Percentiles rank a stretch among this genome's conserved stretches.
These are phyloP conservation scores for Bufo bufo DNA, from an alignment of 2,113 vertebrate genomes.

Conservation along the genomic window DNA sequence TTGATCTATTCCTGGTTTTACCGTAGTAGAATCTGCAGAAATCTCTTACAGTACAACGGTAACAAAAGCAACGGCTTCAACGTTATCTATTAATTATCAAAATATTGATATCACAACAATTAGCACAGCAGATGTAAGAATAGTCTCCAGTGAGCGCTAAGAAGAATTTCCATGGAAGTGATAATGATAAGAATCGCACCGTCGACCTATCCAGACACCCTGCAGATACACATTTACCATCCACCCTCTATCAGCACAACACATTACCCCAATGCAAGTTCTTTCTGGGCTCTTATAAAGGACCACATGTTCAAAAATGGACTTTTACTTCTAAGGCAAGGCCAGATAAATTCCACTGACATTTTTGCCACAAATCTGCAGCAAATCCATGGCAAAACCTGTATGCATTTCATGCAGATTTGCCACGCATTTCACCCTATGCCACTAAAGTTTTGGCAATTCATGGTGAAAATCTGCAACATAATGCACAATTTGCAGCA, in stretches of 20 bases:
- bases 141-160: conserved; percentile 2
- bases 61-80: background rate
- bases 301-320: background rate
- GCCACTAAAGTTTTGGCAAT: too few species aligned
- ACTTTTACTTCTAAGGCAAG: background rate
- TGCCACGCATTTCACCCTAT: too few species aligned
- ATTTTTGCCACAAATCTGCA: too few species aligned
- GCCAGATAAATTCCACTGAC: too few species aligned
- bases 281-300: background rate
- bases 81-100: conserved; percentile 12
- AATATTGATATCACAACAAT: conserved; percentile 20
- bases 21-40: too few species aligned
- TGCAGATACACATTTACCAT: background rate
- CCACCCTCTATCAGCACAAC: background rate
- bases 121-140: conserved; percentile 7
- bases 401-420: too few species aligned
- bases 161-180: background rate
- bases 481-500: too few species aligned
- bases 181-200: conserved; percentile 2
- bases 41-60: background rate
- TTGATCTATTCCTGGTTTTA: background rate
- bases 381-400: too few species aligned
- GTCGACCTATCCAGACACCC: background rate
- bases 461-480: too few species aligned
- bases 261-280: background rate